These are phyloP conservation scores for Myotis findleyi DNA, from an alignment of 2,797 vertebrate genomes.

Conservation along the genomic window DNA sequence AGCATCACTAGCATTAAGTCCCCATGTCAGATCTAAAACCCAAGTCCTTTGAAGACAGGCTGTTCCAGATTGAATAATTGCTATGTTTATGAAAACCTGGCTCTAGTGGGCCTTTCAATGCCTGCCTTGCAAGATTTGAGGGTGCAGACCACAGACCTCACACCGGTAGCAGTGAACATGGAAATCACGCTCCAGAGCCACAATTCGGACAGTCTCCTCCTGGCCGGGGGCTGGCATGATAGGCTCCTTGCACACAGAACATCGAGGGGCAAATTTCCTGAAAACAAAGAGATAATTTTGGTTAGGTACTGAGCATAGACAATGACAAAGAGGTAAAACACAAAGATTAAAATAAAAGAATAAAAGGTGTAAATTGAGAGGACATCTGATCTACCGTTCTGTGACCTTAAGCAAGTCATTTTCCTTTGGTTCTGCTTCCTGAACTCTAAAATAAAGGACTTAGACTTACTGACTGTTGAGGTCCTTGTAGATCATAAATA, in stretches of 20 bases:
- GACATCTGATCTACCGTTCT: neutral
- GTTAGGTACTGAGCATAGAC: neutral
- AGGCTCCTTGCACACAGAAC: constrained; percentile 96
- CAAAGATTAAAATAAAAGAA: neutral
- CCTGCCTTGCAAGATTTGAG: neutral
- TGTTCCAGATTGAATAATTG: neutral
- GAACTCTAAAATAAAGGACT: neutral
- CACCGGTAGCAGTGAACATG: constrained; percentile 99
- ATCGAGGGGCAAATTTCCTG: constrained; percentile 98
- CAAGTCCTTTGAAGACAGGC: neutral
- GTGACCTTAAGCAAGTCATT: neutral
- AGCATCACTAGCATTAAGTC: neutral
- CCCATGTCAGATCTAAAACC: neutral
- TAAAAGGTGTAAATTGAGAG: neutral
- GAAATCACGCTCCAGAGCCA: constrained; percentile 98
- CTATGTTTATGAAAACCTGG: neutral
- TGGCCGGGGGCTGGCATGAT: constrained; percentile 98
- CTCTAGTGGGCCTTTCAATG: neutral
- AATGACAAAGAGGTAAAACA: neutral
- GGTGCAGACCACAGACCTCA: constrained; percentile 90
- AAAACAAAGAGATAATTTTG: neutral
- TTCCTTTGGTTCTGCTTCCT: neutral
- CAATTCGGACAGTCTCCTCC: constrained; percentile 98
- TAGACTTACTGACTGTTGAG: neutral
- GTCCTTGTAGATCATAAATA: neutral